Base-by-base conservation (phyloP, 2,888 invertebrate genomes). In the Spisula solida region DNA sequence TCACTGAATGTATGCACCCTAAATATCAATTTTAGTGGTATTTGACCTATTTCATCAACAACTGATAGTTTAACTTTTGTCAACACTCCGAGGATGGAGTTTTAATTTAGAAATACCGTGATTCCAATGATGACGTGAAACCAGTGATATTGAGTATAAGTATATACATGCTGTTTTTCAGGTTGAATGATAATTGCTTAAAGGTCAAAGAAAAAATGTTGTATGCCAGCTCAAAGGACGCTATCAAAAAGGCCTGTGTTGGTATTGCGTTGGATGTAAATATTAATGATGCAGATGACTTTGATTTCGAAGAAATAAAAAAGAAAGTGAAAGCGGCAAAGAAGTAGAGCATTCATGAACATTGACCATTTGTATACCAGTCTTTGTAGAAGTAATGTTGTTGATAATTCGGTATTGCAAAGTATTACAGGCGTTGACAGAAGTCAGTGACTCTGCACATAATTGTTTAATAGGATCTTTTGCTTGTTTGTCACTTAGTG, bases 161-260 rank as follows among this genome's bases (percentile, higher is more conserved):
- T n/a, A 41, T 41, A 41, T 41, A 10, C 51, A 16, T 83, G 31
- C 86, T 88, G 34, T 56, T 82, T 79, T 85, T 79, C 79, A 85
- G 85, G 85, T 55, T 85, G 55, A n/a, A 41, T 79, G 85, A 84
- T 16, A 29, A 82, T 56, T 48, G 51, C 0, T 55, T 48, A 75
- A 56, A n/a, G 25, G 34, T 85, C 79, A 85, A 79, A 25, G 79
- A 85, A 51, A 85, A 85, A 34, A 85, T 85, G 85, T 31, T 85
- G 18, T 85, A 85, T 41, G 41, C 85, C 18, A 85, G 85, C 56
- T 56, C 85, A 82, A 82, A 82, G n/a, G 29, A 34, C 25, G 82
- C 18, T 1, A 60, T 82, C 60, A 82, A 60, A 60, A n/a, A 60
- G 34, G 60, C 56, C 0, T 82, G 31, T 34, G 60, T 20, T 20